A percentile compares a stretch with the other conserved stretches of the same genome.
phyloP scores from a whole-genome alignment of 2,797 vertebrate genomes.

The Petrocephalus schoutedeni region DNA sequence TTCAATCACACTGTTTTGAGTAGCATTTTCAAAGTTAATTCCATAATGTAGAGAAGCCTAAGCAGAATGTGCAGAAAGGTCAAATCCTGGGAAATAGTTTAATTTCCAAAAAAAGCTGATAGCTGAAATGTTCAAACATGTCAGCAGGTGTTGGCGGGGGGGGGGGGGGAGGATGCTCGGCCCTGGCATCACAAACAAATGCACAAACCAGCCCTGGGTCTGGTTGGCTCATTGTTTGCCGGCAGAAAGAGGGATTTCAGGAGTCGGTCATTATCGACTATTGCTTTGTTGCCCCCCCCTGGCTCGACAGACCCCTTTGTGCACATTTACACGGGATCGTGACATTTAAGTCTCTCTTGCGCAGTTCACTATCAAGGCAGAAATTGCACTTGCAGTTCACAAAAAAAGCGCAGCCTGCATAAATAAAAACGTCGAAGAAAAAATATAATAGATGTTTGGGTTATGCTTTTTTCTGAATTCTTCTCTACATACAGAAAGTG shows the following conservation, averaged over 20 bases:
- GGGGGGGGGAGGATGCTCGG: not conserved
- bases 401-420: conserved; percentile 13
- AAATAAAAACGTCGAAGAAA: conserved; percentile 47
- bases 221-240: conserved; percentile 30
- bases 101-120: not conserved
- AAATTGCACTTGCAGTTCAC: conserved; percentile 44
- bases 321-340: not conserved
- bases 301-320: not conserved
- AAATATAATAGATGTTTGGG: conserved; percentile 20
- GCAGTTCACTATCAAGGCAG: conserved; percentile 44
- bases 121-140: conserved; percentile 28
- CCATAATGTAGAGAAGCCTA: not conserved
- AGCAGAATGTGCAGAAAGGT: not conserved
- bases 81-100: not conserved
- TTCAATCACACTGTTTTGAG: not conserved
- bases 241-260: not conserved
- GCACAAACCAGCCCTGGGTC: conserved; percentile 19
- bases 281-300: not conserved
- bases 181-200: conserved; percentile 19
- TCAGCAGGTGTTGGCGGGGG: not conserved
- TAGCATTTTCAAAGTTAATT: not conserved
- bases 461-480: conserved; percentile 11
- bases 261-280: not conserved
- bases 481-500: conserved; percentile 30
- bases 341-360: conserved; percentile 41